Evolutionary conservation across 2,113 vertebrate genomes (phyloP).

Genomic region (Elgaria multicarinata): DNA sequence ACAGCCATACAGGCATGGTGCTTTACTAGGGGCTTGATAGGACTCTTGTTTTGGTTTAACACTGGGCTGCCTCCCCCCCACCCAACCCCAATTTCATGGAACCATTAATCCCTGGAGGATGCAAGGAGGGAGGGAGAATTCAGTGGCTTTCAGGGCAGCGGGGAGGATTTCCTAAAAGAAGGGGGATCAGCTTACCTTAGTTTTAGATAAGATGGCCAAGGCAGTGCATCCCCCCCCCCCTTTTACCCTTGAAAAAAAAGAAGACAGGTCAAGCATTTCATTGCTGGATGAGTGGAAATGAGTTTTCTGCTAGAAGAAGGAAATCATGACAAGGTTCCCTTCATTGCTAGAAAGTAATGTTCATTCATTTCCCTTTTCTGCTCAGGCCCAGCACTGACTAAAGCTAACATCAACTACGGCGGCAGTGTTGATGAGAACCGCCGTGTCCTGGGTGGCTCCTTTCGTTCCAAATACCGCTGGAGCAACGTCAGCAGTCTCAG

Average conservation of each 20-base stretch:
- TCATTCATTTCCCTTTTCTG: constrained; percentile 38
- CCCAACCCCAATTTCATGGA: not conserved
- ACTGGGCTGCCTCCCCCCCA: not conserved
- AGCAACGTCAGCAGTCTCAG: constrained; percentile 92
- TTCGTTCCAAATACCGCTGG: constrained; percentile 84
- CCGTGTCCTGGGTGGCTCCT: constrained; percentile 31
- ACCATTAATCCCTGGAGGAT: not conserved
- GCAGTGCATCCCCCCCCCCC: not conserved
- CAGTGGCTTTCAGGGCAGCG: not conserved
- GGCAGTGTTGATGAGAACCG: constrained; percentile 77
- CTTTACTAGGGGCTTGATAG: not conserved
- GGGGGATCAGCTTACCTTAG: too few relatives aligned
- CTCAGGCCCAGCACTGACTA: constrained; percentile 69
- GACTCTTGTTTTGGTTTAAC: not conserved
- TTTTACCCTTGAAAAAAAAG: too few relatives aligned
- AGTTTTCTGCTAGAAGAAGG: not conserved
- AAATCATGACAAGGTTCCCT: not conserved
- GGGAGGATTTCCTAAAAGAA: not conserved
- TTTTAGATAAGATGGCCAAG: not conserved
- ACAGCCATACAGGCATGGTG: too few relatives aligned
- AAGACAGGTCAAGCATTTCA: not conserved
- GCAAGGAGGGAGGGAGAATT: not conserved
- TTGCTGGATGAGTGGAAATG: not conserved
- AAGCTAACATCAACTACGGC: constrained; percentile 76
- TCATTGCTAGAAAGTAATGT: not conserved